Base-by-base conservation (phyloP, 2,113 vertebrate species). In the Xiphorhynchus elegans region DNA sequence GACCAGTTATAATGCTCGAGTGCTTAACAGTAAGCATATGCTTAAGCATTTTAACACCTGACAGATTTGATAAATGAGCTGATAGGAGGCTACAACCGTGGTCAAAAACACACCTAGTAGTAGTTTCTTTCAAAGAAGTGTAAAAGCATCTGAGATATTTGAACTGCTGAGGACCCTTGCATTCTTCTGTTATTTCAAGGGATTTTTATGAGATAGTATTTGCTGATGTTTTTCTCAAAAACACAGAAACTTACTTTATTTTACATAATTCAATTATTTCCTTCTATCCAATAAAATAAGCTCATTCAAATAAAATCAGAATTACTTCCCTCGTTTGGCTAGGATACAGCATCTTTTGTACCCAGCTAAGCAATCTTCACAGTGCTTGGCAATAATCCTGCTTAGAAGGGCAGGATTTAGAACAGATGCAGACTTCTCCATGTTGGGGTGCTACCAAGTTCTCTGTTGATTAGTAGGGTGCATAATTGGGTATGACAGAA, bases 311-410 rank as follows among this genome's bases (percentile, higher is more conserved):
- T 87, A 86, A 96, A 95, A 97, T 74, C 91, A 94, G 72, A 79
- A 80, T 89, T 94, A 63, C 76, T 96, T 97, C 62, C 87, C 68
- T 85, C 35, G 91, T 96, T 87, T 94, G 97, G 96, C 96, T 88
- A 50, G 56, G 62, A 68, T 97, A 97, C 95, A 96, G 95, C 82
- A 93, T 97, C 96, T 98, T 97, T 98, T 97, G 97, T 98, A 98
- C 97, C 97, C 97, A 98, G 97, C 97, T 97, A 98, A 98, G 97
- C 95, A 97, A 97, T 97, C 97, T 97, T 95, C 68, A 59, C 75
- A 88, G 96, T 67, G 44, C 79, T 96, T 97, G 97, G 97, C 97
- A 92, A 88, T 62, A 91, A 95, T 97, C 83, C 96, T 96, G 85
- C 93, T 96, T 95, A 78, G 95, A 77, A 97, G 95, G 97, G 97